phyloP scores from a whole-genome alignment of 2,888 invertebrate species.

The Ennomos fuscantarius region DNA sequence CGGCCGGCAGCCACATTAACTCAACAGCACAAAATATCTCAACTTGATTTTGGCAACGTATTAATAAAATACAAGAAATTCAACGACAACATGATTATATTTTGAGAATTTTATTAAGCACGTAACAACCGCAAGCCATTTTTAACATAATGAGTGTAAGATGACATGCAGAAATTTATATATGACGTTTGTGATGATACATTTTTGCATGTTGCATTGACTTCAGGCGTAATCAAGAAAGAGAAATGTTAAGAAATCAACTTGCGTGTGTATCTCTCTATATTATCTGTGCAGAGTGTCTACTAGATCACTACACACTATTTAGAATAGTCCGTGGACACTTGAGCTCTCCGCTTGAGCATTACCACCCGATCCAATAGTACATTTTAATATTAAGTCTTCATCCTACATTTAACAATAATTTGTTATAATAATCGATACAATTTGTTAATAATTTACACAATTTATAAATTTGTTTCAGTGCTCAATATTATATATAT shows the following conservation, averaged over 20 bases:
- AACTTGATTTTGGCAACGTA: slow-evolving; percentile 55
- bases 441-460: slow-evolving; percentile 50
- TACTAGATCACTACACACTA: slow-evolving; percentile 77
- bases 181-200: slow-evolving; percentile 3
- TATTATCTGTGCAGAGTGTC: slow-evolving; percentile 81
- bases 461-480: slow-evolving; percentile 73
- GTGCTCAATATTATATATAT: slow-evolving; percentile 76
- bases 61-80: slow-evolving; percentile 56
- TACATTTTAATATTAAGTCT: slow-evolving; percentile 71
- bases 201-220: slow-evolving; percentile 29
- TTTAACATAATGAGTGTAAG: slow-evolving; percentile 11
- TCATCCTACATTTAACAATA: slow-evolving; percentile 67
- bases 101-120: slow-evolving; percentile 14
- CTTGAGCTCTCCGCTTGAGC: slow-evolving; percentile 61
- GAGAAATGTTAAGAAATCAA: slow-evolving; percentile 51
- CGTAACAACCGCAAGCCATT: slow-evolving; percentile 9
- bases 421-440: slow-evolving; percentile 39
- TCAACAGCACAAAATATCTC: slow-evolving; percentile 36
- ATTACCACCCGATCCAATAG: slow-evolving; percentile 51
- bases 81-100: slow-evolving; percentile 44
- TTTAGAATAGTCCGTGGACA: slow-evolving; percentile 80
- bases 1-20: slow-evolving; percentile 16
- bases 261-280: slow-evolving; percentile 63
- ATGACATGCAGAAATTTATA: slow-evolving; percentile 30
- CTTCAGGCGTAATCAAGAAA: slow-evolving; percentile 33